Conservation (phyloP, 1,140 invertebrate genomes). For the Lycorma delicatula region DNA sequence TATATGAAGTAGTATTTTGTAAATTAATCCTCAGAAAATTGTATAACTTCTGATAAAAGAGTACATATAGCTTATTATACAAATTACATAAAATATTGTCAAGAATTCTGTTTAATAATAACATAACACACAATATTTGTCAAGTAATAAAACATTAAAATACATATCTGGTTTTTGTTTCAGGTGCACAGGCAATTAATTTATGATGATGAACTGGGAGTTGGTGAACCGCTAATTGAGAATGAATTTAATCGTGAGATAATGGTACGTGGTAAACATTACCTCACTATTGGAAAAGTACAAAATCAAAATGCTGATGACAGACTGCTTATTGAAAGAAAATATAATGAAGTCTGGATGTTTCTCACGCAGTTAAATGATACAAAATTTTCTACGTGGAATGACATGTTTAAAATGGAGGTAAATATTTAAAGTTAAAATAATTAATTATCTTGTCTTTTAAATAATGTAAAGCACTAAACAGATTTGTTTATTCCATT, state of each 20-base stretch:
- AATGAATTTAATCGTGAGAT: slow-evolving; percentile 65
- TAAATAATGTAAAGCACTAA: too few species aligned
- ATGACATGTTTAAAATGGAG: slow-evolving; percentile 34
- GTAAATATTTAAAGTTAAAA: slow-evolving; percentile 37
- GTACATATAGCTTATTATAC: too few species aligned
- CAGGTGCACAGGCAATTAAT: slow-evolving; percentile 77
- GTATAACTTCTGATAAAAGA: too few species aligned
- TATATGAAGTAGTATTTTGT: too few species aligned
- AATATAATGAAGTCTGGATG: slow-evolving; percentile 39
- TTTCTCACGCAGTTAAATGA: slow-evolving; percentile 36
- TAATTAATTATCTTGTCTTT: too few species aligned
- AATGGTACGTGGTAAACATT: slow-evolving; percentile 69
- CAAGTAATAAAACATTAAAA: too few species aligned
- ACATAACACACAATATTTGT: too few species aligned
- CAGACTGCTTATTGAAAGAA: slow-evolving; percentile 32
- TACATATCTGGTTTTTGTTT: too few species aligned
- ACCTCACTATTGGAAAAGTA: slow-evolving; percentile 43
- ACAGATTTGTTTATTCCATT: too few species aligned
- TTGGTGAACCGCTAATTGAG: slow-evolving; percentile 88
- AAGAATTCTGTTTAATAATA: too few species aligned
- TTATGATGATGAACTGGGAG: slow-evolving; percentile 85
- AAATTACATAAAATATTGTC: too few species aligned
- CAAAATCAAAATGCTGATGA: slow-evolving; percentile 21
- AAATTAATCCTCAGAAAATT: too few species aligned
- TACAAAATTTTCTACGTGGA: slow-evolving; percentile 39